Percentiles rank a stretch among this genome's conserved stretches.
These are phyloP conservation scores for Teleogryllus oceanicus DNA, from an alignment of 2,888 invertebrate species.

Conservation along the genomic window DNA sequence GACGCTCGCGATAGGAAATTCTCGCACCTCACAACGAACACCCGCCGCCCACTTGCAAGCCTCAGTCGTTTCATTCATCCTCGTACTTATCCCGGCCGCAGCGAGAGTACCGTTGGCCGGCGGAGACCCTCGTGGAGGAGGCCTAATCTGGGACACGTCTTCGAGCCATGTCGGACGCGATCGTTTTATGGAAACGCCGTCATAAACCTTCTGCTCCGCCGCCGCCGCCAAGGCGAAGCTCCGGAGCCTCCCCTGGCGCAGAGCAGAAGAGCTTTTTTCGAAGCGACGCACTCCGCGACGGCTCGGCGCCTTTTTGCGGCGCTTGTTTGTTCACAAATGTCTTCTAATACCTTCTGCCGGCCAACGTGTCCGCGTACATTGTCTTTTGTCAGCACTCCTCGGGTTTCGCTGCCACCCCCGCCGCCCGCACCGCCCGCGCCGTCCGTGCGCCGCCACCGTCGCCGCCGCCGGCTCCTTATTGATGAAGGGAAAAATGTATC, in stretches of 20 bases:
- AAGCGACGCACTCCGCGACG: no score
- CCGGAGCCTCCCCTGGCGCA: not conserved
- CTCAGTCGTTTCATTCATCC: no score
- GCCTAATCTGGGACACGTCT: not conserved
- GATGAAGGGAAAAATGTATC: constrained; percentile 18
- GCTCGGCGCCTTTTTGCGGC: not conserved
- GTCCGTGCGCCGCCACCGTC: not conserved
- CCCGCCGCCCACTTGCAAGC: no score
- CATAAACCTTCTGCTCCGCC: not conserved
- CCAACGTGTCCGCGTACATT: not conserved
- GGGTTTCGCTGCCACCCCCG: not conserved
- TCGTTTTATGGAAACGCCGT: not conserved
- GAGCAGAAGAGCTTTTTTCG: not conserved
- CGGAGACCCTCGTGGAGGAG: not conserved
- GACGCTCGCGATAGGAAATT: no score
- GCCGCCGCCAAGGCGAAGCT: not conserved
- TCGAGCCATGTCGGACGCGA: not conserved
- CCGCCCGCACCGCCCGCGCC: not conserved
- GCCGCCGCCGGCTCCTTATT: not conserved
- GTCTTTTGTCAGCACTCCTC: not conserved
- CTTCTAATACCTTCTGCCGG: not conserved
- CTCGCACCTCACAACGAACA: no score
- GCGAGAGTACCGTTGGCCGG: not conserved
- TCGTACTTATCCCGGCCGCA: no score
- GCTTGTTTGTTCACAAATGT: constrained; percentile 7